phyloP scores from a whole-genome alignment of 2,797 vertebrate genomes.

The Galaxias olidus region DNA sequence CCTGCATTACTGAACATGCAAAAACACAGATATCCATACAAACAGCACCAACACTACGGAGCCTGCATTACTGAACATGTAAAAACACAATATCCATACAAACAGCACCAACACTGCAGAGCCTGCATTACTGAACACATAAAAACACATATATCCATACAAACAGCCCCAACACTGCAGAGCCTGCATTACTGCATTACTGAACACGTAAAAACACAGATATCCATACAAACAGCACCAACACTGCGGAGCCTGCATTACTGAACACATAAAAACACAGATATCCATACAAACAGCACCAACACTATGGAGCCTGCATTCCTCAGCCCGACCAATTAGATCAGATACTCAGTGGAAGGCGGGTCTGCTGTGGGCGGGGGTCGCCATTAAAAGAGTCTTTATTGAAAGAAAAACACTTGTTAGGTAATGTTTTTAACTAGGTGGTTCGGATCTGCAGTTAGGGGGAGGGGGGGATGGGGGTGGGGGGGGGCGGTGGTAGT shows the following conservation, averaged over 20 bases:
- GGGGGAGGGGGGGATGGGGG: background rate
- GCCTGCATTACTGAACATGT: too few relatives aligned
- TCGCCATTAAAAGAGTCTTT: constrained; percentile 21
- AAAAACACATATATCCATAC: background rate
- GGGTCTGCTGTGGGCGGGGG: constrained; percentile 13
- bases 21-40: too few relatives aligned
- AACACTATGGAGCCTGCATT: constrained; percentile 12
- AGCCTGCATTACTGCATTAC: too few relatives aligned
- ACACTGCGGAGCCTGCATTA: too few relatives aligned
- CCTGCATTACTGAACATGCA: constrained; percentile 1
- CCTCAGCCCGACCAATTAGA: constrained; percentile 13
- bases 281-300: constrained; percentile 4
- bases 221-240: too few relatives aligned
- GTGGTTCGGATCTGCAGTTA: background rate
- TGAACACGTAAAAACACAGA: constrained; percentile 22
- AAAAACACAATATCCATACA: too few relatives aligned
- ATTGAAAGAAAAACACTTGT: constrained; percentile 17
- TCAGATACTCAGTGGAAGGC: constrained; percentile 12
- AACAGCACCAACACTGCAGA: background rate
- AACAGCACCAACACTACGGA: too few relatives aligned
- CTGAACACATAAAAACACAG: too few relatives aligned
- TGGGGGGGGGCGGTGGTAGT: background rate
- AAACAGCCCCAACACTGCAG: too few relatives aligned
- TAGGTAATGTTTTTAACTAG: constrained; percentile 4
- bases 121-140: constrained; percentile 13